These are phyloP conservation scores for Cheirogaleus major DNA, from an alignment of 2,797 vertebrate genomes.

Conservation along the genomic window DNA sequence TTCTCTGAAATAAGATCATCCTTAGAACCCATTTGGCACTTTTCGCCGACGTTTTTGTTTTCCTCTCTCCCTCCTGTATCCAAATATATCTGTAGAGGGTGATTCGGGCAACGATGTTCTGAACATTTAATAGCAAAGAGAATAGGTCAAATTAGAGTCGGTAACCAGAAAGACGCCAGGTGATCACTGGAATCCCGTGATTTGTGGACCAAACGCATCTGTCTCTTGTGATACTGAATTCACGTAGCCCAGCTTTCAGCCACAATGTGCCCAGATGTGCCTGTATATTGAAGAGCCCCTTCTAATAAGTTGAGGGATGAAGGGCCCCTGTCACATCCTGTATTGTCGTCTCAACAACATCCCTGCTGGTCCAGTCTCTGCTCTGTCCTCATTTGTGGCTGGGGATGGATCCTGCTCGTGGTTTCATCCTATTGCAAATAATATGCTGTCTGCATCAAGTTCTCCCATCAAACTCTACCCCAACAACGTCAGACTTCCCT, in stretches of 20 bases:
- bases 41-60: background rate
- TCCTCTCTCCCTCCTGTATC: background rate
- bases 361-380: fast-evolving
- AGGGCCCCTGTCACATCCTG: fast-evolving
- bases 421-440: background rate
- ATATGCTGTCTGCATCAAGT: fast-evolving
- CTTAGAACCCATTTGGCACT: background rate
- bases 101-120: background rate
- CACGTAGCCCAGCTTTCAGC: fast-evolving
- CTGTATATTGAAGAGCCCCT: too few relatives aligned
- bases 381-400: fast-evolving
- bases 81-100: background rate
- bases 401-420: too few relatives aligned
- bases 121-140: background rate
- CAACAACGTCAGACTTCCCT: too few relatives aligned
- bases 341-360: fast-evolving
- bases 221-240: background rate
- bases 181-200: background rate
- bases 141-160: background rate
- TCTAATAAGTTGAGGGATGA: fast-evolving
- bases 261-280: fast-evolving
- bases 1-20: slow-evolving; percentile 22
- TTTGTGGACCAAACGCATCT: background rate
- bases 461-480: too few relatives aligned
- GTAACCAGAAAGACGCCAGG: background rate